Percentiles rank a stretch among this genome's conserved stretches.
Evolutionary conservation across 2,113 vertebrate genomes (phyloP).

Genomic region (Microcebus lehilahytsara): DNA sequence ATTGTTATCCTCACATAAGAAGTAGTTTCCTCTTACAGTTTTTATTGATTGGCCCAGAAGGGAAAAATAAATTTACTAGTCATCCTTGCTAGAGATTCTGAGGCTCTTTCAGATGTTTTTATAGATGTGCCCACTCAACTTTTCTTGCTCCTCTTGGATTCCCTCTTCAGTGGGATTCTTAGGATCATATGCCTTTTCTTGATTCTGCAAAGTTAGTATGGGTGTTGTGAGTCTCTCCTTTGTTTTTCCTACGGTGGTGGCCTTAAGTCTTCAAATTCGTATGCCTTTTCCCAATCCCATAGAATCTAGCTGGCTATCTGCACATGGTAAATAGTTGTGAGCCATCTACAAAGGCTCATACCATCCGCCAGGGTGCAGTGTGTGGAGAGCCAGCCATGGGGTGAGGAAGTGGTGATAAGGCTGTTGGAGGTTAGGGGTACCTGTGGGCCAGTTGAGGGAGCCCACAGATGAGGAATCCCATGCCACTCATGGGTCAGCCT

Average conservation of each 20-base stretch:
- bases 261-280: neutral
- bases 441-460: accelerated
- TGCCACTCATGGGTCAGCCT: accelerated
- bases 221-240: neutral
- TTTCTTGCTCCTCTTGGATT: neutral
- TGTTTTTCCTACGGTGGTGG: neutral
- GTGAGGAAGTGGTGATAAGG: neutral
- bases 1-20: neutral
- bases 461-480: neutral
- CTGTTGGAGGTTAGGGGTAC: accelerated
- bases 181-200: neutral
- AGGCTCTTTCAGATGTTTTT: neutral
- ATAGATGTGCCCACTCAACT: neutral
- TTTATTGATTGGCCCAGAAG: neutral
- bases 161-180: neutral
- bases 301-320: neutral
- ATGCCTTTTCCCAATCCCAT: neutral
- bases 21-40: no score
- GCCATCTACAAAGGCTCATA: neutral
- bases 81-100: neutral
- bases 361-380: neutral
- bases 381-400: neutral
- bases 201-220: no score
- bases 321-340: no score
- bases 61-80: neutral